Base-by-base conservation (phyloP, 2,113 vertebrate genomes). In the Petaurus breviceps region DNA sequence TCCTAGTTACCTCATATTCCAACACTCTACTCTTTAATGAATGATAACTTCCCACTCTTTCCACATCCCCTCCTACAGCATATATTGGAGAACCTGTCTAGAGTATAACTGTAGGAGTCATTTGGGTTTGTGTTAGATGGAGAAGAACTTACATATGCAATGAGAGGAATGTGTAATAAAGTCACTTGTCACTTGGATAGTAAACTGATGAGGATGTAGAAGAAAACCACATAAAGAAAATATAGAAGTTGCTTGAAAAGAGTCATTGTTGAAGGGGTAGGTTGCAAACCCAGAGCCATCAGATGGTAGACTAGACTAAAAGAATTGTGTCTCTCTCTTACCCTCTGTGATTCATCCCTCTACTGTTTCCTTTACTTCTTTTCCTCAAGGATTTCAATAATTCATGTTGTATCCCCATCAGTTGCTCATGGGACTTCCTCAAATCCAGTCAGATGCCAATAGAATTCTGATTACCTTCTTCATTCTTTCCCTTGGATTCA, bases 1-100 rank as follows among this genome's bases (percentile, higher is more conserved):
- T 53, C 0, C 0, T 0, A 0, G 0, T n/a, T 9, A 1, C 3
- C 28, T 43, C 90, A 37, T 31, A 55, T 95, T 61, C 77, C 57
- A 47, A 46, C 8, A 46, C 24, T 52, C 47, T 19, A 14, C 61
- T 26, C 84, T 61, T 94, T 92, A 91, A 92, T 61, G 50, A 92
- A 26, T 2, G 26, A 84, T 95, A 43, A 90, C 61, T 68, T 68
- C 12, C 61, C 61, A 37, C 28, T 68, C 31, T 68, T 68, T 68
- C 61, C 61, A 14, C 31, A 46, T 37, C 37, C 8, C 26, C 50
- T 28, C 43, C 47, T 22, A 28, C 24, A 31, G 92, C 93, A 94
- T 50, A 90, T 37, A 77, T 51, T 92, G 51, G 24, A 37, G 47
- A 90, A 55, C 55, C 57, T 53, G 55, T 43, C 8, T 43, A 93